Evolutionary conservation across 2,888 invertebrate genomes (phyloP), one percentile per base, ranked within the genome.

Genomic region (Xanthorhoe designata): DNA sequence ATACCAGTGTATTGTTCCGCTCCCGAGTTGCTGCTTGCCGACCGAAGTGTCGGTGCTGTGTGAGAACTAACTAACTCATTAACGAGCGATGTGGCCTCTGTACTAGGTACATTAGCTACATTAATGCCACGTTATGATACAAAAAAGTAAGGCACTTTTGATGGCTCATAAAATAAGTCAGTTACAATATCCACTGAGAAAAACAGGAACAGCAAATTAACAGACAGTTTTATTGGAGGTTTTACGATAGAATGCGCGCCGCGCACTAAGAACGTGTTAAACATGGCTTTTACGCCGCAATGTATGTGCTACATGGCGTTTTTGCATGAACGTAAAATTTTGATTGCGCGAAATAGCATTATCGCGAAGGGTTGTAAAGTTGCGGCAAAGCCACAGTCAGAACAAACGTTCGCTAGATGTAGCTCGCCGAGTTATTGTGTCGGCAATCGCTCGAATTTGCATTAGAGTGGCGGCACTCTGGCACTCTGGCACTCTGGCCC

Each of bases 291-390:
- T 58, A 57, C 66, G 49, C 19, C 47, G 52, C 70, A 49, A 66
- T 68, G 66, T 70, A 65, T 66, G 58, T 58, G 66, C 51, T 61
- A 70, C 66, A 63, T 61, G 56, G 47, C 45, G 54, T 61, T 62
- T 59, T 55, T 57, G 58, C 24, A 52, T 54, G 60, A 62, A 61
- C 64, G 64, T 70, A 68, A 71, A 69, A 70, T 65, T 63, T 65
- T 70, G 73, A 71, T 71, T 62, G 69, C 51, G 68, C 47, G 67
- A 65, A 71, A 71, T 68, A 63, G 66, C 64, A 69, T 72, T 69
- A 72, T 69, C 70, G 65, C 65, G 51, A 65, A 66, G 66, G 64
- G 68, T 58, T 58, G 65, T 69, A 65, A 68, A 65, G 64, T 55
- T 49, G 49, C 38, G 59, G 17, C 42, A 59, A 64, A 66, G 54